Evolutionary conservation across 2,888 invertebrate genomes (phyloP).

Genomic region (Proisotoma minuta): DNA sequence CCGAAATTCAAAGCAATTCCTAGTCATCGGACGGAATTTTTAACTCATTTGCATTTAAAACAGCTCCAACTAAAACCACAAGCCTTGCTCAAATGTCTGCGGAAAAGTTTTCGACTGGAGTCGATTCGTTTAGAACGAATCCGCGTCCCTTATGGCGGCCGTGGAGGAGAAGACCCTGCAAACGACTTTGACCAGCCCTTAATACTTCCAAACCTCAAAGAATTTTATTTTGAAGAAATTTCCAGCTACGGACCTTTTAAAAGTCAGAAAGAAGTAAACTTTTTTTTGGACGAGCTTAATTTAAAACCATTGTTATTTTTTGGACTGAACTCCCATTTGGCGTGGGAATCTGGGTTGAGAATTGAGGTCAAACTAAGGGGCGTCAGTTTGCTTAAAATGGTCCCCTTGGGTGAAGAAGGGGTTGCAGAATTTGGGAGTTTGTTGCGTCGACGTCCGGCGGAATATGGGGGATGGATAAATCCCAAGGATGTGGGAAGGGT

Average conservation of each 20-base stretch:
- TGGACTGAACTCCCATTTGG: slow-evolving; percentile 20
- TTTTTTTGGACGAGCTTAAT: slow-evolving; percentile 33
- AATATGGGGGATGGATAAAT: slow-evolving; percentile 29
- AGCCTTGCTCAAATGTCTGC: slow-evolving; percentile 30
- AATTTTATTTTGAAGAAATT: slow-evolving; percentile 29
- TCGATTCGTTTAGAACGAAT: slow-evolving; percentile 27
- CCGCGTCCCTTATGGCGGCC: slow-evolving; percentile 28
- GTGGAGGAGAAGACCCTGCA: slow-evolving; percentile 24
- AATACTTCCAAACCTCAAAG: slow-evolving; percentile 26
- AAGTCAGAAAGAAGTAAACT: slow-evolving; percentile 27
- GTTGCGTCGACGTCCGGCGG: slow-evolving; percentile 24
- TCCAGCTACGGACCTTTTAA: slow-evolving; percentile 15
- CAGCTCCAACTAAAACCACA: slow-evolving; percentile 30
- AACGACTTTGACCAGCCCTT: slow-evolving; percentile 30
- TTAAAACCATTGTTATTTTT: slow-evolving; percentile 30
- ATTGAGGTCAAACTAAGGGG: slow-evolving; percentile 22
- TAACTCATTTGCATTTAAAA: slow-evolving; percentile 27
- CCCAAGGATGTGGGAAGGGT: slow-evolving; percentile 19
- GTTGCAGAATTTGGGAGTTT: slow-evolving; percentile 16
- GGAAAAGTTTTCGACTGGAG: slow-evolving; percentile 26
- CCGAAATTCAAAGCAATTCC: slow-evolving; percentile 34
- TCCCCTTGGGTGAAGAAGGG: not conserved
- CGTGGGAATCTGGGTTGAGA: slow-evolving; percentile 19
- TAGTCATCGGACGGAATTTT: slow-evolving; percentile 28
- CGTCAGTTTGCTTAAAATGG: slow-evolving; percentile 27